A percentile compares a stretch with the other conserved stretches of the same genome.
Evolutionary conservation across 2,113 vertebrate genomes (phyloP).

Genomic region (Austrofundulus limnaeus): DNA sequence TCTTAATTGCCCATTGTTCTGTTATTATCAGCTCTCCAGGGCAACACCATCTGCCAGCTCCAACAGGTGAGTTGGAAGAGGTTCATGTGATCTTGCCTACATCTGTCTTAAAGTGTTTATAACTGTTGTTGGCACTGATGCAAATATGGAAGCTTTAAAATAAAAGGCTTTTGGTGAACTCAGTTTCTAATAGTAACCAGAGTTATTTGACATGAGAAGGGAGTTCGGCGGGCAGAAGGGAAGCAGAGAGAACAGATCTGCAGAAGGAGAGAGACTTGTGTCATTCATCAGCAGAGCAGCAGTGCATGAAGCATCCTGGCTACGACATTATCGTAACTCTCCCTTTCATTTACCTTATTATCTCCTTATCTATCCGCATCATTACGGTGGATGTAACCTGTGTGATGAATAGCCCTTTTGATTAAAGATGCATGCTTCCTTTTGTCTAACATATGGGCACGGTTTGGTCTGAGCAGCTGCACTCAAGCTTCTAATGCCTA

Average conservation of each 20-base stretch:
- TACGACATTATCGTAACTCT: constrained; percentile 69
- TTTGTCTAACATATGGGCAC: constrained; percentile 62
- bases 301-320: constrained; percentile 63
- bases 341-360: constrained; percentile 74
- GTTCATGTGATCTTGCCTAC: constrained; percentile 36
- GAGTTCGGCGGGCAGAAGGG: constrained; percentile 14
- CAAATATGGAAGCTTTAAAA: neutral
- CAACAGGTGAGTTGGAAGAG: constrained; percentile 64
- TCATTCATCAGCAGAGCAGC: constrained; percentile 70
- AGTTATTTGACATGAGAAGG: neutral
- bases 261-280: constrained; percentile 43
- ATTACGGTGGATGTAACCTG: constrained; percentile 59
- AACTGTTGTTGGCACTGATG: constrained; percentile 6
- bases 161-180: neutral
- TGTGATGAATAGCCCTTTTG: constrained; percentile 71
- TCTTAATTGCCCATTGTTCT: constrained; percentile 70
- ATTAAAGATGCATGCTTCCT: constrained; percentile 61
- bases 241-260: constrained; percentile 24
- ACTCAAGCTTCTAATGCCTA: constrained; percentile 9
- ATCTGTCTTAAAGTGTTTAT: constrained; percentile 49
- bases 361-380: constrained; percentile 71
- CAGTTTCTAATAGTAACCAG: neutral
- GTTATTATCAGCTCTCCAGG: constrained; percentile 67
- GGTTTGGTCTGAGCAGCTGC: constrained; percentile 26
- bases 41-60: constrained; percentile 68